Conservation (phyloP, 2,888 invertebrate species). For the Dynastes tityus region DNA sequence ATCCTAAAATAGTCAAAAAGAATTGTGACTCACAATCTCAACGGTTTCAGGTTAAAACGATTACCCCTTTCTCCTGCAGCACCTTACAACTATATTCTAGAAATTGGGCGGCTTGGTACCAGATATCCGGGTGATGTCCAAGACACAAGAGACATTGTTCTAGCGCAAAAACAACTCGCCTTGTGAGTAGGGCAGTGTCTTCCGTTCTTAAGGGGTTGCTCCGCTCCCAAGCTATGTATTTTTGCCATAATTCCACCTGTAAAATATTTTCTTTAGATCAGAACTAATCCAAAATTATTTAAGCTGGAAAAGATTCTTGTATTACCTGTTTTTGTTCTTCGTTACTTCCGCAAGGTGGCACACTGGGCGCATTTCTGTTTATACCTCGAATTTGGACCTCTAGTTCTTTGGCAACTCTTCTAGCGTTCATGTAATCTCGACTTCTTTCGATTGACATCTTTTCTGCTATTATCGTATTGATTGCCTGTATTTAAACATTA, state of each 20-base stretch:
- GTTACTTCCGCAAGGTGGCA: conserved; percentile 92
- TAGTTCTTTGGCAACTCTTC: conserved; percentile 95
- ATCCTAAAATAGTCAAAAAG: conserved; percentile 76
- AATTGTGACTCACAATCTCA: neutral
- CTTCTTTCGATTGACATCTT: conserved; percentile 98
- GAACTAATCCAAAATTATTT: neutral
- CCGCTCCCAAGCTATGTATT: conserved; percentile 98
- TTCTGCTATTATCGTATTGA: conserved; percentile 90
- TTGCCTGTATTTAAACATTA: conserved; percentile 62
- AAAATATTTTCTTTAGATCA: neutral
- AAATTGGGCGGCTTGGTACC: conserved; percentile 99
- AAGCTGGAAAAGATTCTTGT: neutral
- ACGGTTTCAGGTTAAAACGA: neutral
- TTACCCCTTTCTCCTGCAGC: conserved; percentile 94
- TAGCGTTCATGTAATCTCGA: conserved; percentile 97
- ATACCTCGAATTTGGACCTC: conserved; percentile 96
- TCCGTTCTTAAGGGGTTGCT: conserved; percentile 96
- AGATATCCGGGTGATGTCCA: conserved; percentile 98
- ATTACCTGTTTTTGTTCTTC: conserved; percentile 93
- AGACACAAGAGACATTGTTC: conserved; percentile 97
- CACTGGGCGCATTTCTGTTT: conserved; percentile 95
- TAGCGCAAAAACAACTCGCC: conserved; percentile 98
- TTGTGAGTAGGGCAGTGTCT: conserved; percentile 93
- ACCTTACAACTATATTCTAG: conserved; percentile 95
- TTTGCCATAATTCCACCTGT: conserved; percentile 98